Conservation (phyloP, 1,140 invertebrate genomes). For the Vanessa atalanta region DNA sequence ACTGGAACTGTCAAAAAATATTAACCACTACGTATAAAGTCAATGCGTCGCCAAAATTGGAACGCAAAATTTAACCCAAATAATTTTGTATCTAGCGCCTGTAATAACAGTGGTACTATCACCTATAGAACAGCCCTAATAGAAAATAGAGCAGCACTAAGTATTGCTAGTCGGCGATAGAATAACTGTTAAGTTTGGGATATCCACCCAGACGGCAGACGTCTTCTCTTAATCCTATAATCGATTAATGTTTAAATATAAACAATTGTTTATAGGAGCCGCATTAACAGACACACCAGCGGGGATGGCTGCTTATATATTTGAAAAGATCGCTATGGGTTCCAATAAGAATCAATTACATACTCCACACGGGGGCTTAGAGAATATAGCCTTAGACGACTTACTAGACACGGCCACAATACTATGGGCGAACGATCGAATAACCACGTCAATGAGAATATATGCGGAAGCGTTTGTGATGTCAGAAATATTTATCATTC, state of each 20-base stretch:
- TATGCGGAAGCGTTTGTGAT: conserved; percentile 85
- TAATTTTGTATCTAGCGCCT: too few relatives aligned
- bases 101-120: too few relatives aligned
- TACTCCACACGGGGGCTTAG: conserved; percentile 87
- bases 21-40: too few relatives aligned
- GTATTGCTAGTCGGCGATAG: too few relatives aligned
- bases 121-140: too few relatives aligned
- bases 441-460: conserved; percentile 88
- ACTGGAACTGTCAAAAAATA: too few relatives aligned
- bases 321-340: conserved; percentile 92
- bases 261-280: conserved; percentile 75
- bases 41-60: too few relatives aligned
- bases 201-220: too few relatives aligned
- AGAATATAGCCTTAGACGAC: conserved; percentile 85
- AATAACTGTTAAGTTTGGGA: too few relatives aligned
- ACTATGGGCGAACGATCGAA: conserved; percentile 89
- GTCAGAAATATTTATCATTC: conserved; percentile 49
- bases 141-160: too few relatives aligned
- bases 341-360: conserved; percentile 84
- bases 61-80: too few relatives aligned
- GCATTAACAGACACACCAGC: conserved; percentile 85
- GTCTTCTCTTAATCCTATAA: not conserved
- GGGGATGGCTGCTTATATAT: conserved; percentile 89
- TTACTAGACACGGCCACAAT: conserved; percentile 94
- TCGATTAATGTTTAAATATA: not conserved